Conservation (phyloP, 1,140 invertebrate genomes). For the Doryteuthis pealeii region DNA sequence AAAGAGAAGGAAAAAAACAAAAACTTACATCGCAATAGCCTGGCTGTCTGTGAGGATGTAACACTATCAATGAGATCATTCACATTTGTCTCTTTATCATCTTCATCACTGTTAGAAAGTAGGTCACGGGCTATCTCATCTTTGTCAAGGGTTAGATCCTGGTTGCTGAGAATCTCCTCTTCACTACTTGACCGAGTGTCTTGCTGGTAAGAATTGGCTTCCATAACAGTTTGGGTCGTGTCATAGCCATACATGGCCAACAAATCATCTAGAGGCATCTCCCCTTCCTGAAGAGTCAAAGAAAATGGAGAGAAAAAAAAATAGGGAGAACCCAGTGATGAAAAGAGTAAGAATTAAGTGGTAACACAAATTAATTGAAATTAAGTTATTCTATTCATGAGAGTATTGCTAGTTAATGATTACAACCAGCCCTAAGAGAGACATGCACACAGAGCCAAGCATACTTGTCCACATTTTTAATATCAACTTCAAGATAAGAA, state of each 20-base stretch:
- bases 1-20: not conserved
- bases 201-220: constrained; percentile 31
- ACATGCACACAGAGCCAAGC: no score
- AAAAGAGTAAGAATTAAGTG: constrained; percentile 9
- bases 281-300: constrained; percentile 62
- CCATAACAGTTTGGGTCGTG: constrained; percentile 25
- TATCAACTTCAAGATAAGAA: no score
- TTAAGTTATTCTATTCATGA: constrained; percentile 3
- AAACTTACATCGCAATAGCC: constrained; percentile 63
- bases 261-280: constrained; percentile 93
- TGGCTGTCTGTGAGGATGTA: constrained; percentile 48
- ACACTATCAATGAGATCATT: constrained; percentile 58
- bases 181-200: constrained; percentile 62
- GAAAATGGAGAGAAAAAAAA: constrained; percentile 6
- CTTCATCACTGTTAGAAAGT: constrained; percentile 51
- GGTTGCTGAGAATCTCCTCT: constrained; percentile 63
- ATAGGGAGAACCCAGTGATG: not conserved
- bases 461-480: no score
- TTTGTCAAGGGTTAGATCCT: constrained; percentile 63
- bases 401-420: not conserved
- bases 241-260: constrained; percentile 82
- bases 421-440: no score
- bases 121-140: constrained; percentile 59
- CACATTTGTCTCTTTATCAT: constrained; percentile 51
- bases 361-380: constrained; percentile 10